These are phyloP conservation scores for Lucinisca nassula DNA, from an alignment of 2,888 invertebrate genomes.

Conservation along the genomic window DNA sequence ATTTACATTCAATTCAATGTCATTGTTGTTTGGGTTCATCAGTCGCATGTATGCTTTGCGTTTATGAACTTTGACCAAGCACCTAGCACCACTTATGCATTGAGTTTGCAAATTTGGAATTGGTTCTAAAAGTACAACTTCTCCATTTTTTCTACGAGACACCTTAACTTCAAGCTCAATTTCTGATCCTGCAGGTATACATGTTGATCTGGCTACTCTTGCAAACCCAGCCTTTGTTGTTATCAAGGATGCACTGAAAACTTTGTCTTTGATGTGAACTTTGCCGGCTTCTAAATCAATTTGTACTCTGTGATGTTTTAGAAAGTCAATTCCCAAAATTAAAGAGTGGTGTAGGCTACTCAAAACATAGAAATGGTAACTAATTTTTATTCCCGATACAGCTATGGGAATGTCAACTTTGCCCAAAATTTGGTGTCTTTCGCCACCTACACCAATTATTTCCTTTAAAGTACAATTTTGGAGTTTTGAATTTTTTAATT, in stretches of 20 bases:
- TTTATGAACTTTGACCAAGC: not conserved
- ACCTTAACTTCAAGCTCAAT: slow-evolving; percentile 28
- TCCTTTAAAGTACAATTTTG: not conserved
- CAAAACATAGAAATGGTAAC: slow-evolving; percentile 26
- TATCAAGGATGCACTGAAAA: not conserved
- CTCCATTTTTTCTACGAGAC: not conserved
- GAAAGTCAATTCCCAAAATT: slow-evolving; percentile 63
- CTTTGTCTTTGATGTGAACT: slow-evolving; percentile 8
- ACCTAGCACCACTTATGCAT: not conserved
- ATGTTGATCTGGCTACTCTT: not conserved
- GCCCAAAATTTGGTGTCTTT: slow-evolving; percentile 27
- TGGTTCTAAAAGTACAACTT: slow-evolving; percentile 39
- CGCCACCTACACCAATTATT: slow-evolving; percentile 38
- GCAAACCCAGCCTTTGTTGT: slow-evolving; percentile 28
- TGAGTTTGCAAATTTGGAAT: not conserved
- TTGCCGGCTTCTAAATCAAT: slow-evolving; percentile 34
- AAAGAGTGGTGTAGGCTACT: slow-evolving; percentile 42
- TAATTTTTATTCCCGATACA: slow-evolving; percentile 10
- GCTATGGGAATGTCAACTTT: not conserved
- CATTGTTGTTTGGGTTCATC: slow-evolving; percentile 31
- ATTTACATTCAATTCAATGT: not conserved
- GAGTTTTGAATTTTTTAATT: not conserved
- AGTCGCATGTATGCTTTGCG: slow-evolving; percentile 18
- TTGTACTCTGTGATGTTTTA: slow-evolving; percentile 41
- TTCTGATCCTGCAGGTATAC: slow-evolving; percentile 33